A percentile compares a stretch with the other conserved stretches of the same genome.
Evolutionary conservation across 2,888 invertebrate genomes (phyloP).

Genomic region (Panzeria rudis): DNA sequence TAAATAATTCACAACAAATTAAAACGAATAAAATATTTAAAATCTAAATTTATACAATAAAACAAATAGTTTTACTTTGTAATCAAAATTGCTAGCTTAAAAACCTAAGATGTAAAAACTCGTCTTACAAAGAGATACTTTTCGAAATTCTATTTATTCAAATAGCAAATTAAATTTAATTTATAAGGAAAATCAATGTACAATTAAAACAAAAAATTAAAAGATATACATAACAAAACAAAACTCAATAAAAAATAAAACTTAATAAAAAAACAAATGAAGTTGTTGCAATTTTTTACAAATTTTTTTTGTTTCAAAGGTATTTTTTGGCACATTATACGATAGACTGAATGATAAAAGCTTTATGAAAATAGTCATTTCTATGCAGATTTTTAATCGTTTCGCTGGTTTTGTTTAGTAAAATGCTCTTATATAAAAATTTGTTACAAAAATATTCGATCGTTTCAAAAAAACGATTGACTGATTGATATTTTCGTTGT

Average conservation of each 20-base stretch:
- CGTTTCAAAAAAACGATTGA: slow-evolving; percentile 60
- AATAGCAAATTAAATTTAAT: slow-evolving; percentile 8
- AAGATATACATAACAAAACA: slow-evolving; percentile 54
- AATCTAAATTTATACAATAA: slow-evolving; percentile 51
- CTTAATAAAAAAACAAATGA: slow-evolving; percentile 49
- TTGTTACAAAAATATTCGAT: slow-evolving; percentile 60
- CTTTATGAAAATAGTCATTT: slow-evolving; percentile 49
- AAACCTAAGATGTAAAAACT: slow-evolving; percentile 50
- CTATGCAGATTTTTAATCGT: not conserved
- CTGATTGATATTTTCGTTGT: slow-evolving; percentile 65
- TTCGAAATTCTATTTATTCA: slow-evolving; percentile 4
- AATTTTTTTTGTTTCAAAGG: slow-evolving; percentile 32
- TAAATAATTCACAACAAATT: slow-evolving; percentile 56
- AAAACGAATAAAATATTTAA: slow-evolving; percentile 44
- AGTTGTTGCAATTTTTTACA: slow-evolving; percentile 48
- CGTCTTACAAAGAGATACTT: slow-evolving; percentile 27
- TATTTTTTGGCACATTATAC: slow-evolving; percentile 68
- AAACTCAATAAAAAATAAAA: slow-evolving; percentile 48
- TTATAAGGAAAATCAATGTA: slow-evolving; percentile 50
- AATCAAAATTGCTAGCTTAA: slow-evolving; percentile 44
- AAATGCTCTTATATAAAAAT: slow-evolving; percentile 64
- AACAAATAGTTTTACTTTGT: slow-evolving; percentile 23
- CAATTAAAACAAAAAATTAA: slow-evolving; percentile 38
- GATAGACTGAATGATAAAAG: slow-evolving; percentile 43
- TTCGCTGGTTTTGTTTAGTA: slow-evolving; percentile 21